phyloP scores from a whole-genome alignment of 2,888 invertebrate genomes.

The Salticus scenicus region DNA sequence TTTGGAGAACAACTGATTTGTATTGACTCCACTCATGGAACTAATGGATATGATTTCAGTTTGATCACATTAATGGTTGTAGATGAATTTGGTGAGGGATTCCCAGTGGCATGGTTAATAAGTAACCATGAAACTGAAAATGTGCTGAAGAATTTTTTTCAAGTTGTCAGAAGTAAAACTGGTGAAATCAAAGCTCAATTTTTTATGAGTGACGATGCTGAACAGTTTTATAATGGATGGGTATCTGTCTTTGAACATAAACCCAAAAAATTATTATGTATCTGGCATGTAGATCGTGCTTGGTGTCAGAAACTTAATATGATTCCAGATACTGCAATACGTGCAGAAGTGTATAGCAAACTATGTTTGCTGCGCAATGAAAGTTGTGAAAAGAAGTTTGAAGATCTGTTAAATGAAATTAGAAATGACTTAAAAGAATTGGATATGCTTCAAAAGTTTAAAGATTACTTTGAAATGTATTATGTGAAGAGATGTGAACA shows the following conservation, averaged over 20 bases:
- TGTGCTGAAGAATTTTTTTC: too few relatives aligned
- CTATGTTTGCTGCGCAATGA: too few relatives aligned
- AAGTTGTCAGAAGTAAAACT: not conserved
- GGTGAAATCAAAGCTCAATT: not conserved
- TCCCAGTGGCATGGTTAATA: too few relatives aligned
- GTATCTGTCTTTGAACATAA: slow-evolving; percentile 37
- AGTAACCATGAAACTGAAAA: too few relatives aligned
- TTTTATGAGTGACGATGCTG: slow-evolving; percentile 71
- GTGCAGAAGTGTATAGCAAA: too few relatives aligned
- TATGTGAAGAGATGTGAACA: slow-evolving; percentile 25
- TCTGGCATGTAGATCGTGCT: too few relatives aligned
- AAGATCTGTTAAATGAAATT: not conserved
- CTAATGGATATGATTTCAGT: slow-evolving; percentile 44
- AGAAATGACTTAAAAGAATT: too few relatives aligned
- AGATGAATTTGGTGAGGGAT: too few relatives aligned
- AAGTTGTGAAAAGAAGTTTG: not conserved
- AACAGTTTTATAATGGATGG: slow-evolving; percentile 70
- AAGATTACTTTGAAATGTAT: not conserved
- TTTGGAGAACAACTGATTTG: too few relatives aligned
- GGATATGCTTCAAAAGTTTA: too few relatives aligned
- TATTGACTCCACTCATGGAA: slow-evolving; percentile 46
- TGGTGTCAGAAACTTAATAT: too few relatives aligned
- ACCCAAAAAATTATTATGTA: not conserved
- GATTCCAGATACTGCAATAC: too few relatives aligned
- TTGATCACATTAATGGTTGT: slow-evolving; percentile 32